phyloP scores from a whole-genome alignment of 2,888 invertebrate species.

The Drosophila picticornis region DNA sequence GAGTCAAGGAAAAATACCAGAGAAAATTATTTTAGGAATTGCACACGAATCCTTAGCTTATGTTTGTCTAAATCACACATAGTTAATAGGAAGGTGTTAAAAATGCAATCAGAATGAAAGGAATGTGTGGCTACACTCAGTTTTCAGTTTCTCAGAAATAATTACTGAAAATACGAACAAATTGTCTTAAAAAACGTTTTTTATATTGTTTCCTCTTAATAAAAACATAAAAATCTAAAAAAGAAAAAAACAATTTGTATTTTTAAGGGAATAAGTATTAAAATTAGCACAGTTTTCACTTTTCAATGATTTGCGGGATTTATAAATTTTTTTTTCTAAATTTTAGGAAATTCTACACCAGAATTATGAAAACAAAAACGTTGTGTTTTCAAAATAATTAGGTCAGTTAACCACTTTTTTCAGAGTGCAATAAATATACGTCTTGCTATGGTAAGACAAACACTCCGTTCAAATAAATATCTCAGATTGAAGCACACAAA shows the following conservation, averaged over 20 bases:
- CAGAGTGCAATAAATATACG: not conserved
- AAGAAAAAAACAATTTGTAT: not conserved
- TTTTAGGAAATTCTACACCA: not conserved
- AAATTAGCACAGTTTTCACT: not conserved
- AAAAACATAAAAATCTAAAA: not conserved
- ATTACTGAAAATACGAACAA: not conserved
- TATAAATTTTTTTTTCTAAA: not conserved
- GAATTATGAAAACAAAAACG: not conserved
- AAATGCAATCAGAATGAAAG: not conserved
- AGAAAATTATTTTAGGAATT: not conserved
- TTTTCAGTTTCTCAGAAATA: too few relatives aligned
- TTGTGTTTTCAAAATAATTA: not conserved
- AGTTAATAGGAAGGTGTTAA: not conserved
- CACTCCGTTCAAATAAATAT: not conserved
- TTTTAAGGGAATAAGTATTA: not conserved
- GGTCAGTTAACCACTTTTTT: not conserved
- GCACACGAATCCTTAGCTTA: not conserved
- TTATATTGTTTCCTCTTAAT: not conserved
- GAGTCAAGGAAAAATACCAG: not conserved
- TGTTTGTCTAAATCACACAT: not conserved
- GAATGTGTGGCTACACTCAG: not conserved
- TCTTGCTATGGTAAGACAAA: not conserved
- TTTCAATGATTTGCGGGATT: not conserved
- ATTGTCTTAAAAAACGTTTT: not conserved
- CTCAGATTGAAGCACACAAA: not conserved